Evolutionary conservation across 1,140 invertebrate genomes (phyloP), one percentile per base, ranked within the genome.

Genomic region (Leucophenga varia): DNA sequence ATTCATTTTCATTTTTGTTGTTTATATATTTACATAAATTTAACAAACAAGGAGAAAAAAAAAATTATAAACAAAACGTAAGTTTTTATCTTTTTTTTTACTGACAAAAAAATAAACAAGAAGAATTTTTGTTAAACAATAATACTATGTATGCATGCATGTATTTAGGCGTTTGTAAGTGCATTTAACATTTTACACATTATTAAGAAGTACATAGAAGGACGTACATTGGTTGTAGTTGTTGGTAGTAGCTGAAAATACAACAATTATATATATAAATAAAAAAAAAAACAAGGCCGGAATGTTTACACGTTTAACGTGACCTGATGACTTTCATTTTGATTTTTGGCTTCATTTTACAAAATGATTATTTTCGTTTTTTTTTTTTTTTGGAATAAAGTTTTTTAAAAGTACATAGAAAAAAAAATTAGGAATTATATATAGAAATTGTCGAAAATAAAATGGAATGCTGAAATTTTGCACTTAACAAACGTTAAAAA

Each of bases 21-120:
- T 67, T 67, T 67, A 63, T 67, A 67, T 67, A 67, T 67, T 67
- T 67, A 67, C 63, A 67, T 67, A 67, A 67, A 65, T 67, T 67
- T 67, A 67, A 67, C 63, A 67, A 67, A 67, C 63, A 64, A 57
- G 54, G 63, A 67, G 63, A 67, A 67, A 8, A 37, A 67, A 67
- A 55, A 67, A 63, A 59, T 67, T 63, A n/a, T n/a, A n/a, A 67
- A 67, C 59, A 67, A 63, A 59, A 67, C 63, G n/a, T n/a, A n/a
- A n/a, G n/a, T n/a, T n/a, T n/a, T n/a, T n/a, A n/a, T 25, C 22
- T 6, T 25, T 25, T 25, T 25, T 25, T 25, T 67, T 65, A 64
- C 67, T 61, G 58, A 64, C 63, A 67, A 67, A n/a, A n/a, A n/a
- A n/a, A 67, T 67, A 67, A 67, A 67, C 63, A 67, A 54, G n/a